A percentile compares a stretch with the other conserved stretches of the same genome.
These are phyloP conservation scores for Carcina quercana DNA, from an alignment of 2,888 invertebrate species.

Conservation along the genomic window DNA sequence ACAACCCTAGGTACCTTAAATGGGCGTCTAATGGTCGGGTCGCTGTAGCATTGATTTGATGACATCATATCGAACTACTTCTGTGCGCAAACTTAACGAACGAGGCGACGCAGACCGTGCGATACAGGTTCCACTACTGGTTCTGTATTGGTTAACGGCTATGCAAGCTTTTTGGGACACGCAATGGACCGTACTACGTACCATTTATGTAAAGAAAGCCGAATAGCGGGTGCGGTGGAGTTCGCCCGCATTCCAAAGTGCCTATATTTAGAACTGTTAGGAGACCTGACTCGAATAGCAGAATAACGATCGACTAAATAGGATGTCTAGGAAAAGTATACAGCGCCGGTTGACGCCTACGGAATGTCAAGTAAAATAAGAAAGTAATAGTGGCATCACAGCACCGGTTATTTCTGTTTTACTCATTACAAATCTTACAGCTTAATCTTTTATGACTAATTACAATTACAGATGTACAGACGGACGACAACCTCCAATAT, in stretches of 20 bases:
- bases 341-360: constrained; percentile 13
- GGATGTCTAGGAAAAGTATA: constrained; percentile 13
- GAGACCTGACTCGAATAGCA: constrained; percentile 34
- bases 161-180: not conserved
- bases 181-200: constrained; percentile 1
- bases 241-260: constrained; percentile 40
- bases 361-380: constrained; percentile 14
- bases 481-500: constrained; percentile 88
- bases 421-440: no score
- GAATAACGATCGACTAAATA: constrained; percentile 20
- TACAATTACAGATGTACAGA: constrained; percentile 80
- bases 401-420: no score
- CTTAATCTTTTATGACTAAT: not conserved
- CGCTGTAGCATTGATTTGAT: constrained; percentile 32
- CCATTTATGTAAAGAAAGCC: not conserved
- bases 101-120: not conserved
- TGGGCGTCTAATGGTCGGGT: constrained; percentile 18
- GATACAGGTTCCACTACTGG: constrained; percentile 2
- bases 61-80: constrained; percentile 22
- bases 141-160: not conserved
- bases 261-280: constrained; percentile 47
- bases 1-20: not conserved
- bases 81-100: not conserved
- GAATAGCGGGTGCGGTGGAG: constrained; percentile 12
- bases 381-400: not conserved